Percentiles rank a stretch among this genome's conserved stretches.
These are phyloP conservation scores for Drosophila takahashii DNA, from an alignment of 1,140 invertebrate species.

Conservation along the genomic window DNA sequence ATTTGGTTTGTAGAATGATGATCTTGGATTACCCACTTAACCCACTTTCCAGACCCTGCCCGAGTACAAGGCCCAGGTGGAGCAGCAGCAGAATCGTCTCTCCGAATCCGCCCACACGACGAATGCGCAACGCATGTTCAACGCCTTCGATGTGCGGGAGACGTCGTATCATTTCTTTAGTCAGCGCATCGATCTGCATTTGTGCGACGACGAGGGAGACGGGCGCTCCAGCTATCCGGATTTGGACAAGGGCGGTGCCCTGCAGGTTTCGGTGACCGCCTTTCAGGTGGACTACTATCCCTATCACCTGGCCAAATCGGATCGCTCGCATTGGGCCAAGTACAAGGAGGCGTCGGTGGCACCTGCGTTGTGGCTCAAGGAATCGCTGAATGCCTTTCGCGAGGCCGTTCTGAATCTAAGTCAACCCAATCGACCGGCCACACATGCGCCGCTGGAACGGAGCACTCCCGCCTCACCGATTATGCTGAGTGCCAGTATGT, in stretches of 20 bases:
- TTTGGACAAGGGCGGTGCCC: conserved; percentile 94
- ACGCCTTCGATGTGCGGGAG: conserved; percentile 96
- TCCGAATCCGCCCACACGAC: conserved; percentile 86
- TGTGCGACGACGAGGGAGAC: conserved; percentile 97
- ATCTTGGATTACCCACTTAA: background rate
- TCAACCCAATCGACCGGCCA: conserved; percentile 86
- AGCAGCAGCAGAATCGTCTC: conserved; percentile 86
- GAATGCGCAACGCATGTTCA: conserved; percentile 90
- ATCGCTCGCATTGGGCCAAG: conserved; percentile 94
- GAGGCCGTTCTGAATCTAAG: conserved; percentile 88
- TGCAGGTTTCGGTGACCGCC: conserved; percentile 95
- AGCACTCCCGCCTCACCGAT: conserved; percentile 81
- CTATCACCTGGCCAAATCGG: conserved; percentile 95
- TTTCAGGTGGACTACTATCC: conserved; percentile 98
- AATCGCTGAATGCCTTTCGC: conserved; percentile 88
- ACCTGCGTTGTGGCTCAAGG: conserved; percentile 89
- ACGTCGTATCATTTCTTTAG: conserved; percentile 99
- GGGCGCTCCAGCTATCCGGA: conserved; percentile 93
- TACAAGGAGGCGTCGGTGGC: conserved; percentile 88
- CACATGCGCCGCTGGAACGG: conserved; percentile 86
- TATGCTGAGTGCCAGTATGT: conserved; percentile 62
- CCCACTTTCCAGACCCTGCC: conserved; percentile 88
- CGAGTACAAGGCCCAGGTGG: conserved; percentile 92
- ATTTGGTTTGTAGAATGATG: background rate
- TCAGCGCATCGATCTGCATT: conserved; percentile 97